Evolutionary conservation across 2,797 vertebrate genomes (phyloP), one percentile per base, ranked within the genome.

Genomic region (Coilia nasus): DNA sequence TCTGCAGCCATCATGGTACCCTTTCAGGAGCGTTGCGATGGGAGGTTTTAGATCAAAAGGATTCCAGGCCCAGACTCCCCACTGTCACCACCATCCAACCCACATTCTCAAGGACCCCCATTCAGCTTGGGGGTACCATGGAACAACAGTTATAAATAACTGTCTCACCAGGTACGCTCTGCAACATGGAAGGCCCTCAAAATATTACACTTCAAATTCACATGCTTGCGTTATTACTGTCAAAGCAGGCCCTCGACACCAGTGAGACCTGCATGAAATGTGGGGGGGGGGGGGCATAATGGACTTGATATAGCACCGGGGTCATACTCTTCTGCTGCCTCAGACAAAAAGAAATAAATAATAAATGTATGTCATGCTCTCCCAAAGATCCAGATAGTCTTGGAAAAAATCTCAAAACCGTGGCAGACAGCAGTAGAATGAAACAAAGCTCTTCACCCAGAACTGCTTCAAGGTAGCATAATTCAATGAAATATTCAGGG

Each of bases 21-120:
- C 71, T 78, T 78, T 78, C 87, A 88, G 86, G 82, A 85, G 86
- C 88, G 86, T 62, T 82, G 82, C 84, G 88, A 83, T 81, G 47
- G 88, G 89, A 90, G 87, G 85, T 84, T 85, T 85, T 17, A 60
- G 90, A 91, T 94, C 92, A 94, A 93, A 95, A 91, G 93, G 93
- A 94, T 94, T 94, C 92, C 91, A 92, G 87, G 85, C 83, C 83
- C 67, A 83, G 92, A 89, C 93, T 92, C 89, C 93, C 93, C 87
- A 87, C 91, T 88, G 90, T 88, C 93, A 92, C 93, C 93, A 92
- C 91, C 90, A 86, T 88, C 85, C 84, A 91, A 91, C 90, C 90
- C 91, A 91, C 92, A 94, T 94, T 94, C 92, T 92, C 88, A 87
- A 88, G 91, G 91, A 90, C 83, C 90, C 89, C 83, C 84, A 87